Conservation (phyloP, 1,140 invertebrate genomes). For the Charaxes varanes region DNA sequence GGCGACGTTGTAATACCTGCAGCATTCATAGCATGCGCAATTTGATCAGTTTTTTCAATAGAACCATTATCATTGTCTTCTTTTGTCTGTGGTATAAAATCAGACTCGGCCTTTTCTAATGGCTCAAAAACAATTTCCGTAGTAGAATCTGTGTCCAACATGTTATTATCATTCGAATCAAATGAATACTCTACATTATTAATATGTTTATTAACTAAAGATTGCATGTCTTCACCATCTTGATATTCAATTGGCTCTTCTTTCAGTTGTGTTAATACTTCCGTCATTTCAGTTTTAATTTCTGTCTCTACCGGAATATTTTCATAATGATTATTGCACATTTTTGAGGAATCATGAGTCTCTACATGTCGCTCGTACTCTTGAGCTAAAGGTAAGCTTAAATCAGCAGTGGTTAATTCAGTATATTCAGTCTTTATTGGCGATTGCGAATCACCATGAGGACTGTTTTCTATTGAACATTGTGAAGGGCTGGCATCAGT, state of each 20-base stretch:
- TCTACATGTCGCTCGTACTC: slow-evolving; percentile 36
- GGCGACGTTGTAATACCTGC: slow-evolving; percentile 50
- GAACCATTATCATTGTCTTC: slow-evolving; percentile 40
- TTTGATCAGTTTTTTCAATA: slow-evolving; percentile 55
- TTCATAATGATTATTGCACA: slow-evolving; percentile 28
- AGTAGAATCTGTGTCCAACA: slow-evolving; percentile 17
- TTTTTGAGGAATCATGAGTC: slow-evolving; percentile 28
- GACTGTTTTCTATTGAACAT: slow-evolving; percentile 52
- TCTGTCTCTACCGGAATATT: slow-evolving; percentile 48
- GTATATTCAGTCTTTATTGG: slow-evolving; percentile 59
- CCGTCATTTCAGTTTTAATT: slow-evolving; percentile 43
- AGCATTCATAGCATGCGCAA: slow-evolving; percentile 62
- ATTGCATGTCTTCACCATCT: slow-evolving; percentile 29
- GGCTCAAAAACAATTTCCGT: slow-evolving; percentile 15
- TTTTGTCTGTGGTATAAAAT: slow-evolving; percentile 16
- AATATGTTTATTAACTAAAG: slow-evolving; percentile 24
- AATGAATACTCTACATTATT: slow-evolving; percentile 41
- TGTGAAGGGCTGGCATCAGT: slow-evolving; percentile 58
- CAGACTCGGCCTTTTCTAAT: slow-evolving; percentile 15
- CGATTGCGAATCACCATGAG: slow-evolving; percentile 41
- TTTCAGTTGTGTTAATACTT: slow-evolving; percentile 37
- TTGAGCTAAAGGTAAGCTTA: slow-evolving; percentile 44
- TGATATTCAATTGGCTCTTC: slow-evolving; percentile 30
- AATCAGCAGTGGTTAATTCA: slow-evolving; percentile 61
- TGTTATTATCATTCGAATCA: slow-evolving; percentile 28